Evolutionary conservation across 2,113 vertebrate species (phyloP), one percentile per base, ranked within the genome.

Genomic region (Tylochromis polylepis): DNA sequence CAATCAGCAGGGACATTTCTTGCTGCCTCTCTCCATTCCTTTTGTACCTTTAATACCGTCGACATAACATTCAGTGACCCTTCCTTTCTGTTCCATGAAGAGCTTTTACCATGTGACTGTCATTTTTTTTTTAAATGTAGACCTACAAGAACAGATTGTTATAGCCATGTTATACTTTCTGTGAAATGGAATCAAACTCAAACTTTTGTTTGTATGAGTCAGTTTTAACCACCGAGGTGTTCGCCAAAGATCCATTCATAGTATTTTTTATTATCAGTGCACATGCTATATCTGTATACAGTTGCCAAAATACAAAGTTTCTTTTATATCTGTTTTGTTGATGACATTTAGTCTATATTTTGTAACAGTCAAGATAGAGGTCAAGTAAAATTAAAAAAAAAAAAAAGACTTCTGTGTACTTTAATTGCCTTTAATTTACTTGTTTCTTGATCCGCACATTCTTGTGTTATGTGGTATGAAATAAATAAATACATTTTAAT

Each of bases 351-450:
- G 43, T 29, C 41, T 18, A 75, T 11, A 27, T 11, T 75, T 29
- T 49, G 24, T 49, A 20, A 20, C 70, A 49, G 3, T 18, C 24
- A 27, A 65, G 22, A 7, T 3, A 6, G 6, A 49, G 43, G 43
- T 12, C 11, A 15, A 18, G 18, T 51, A 51, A 51, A 7, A 34
- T 34, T 2, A 6, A 16, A 36, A 14, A n/a, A 12, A 6, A 16
- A 36, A 14, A n/a, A 12, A 6, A 1, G 0, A 41, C 41, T 67
- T 41, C n/a, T 5, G 16, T 46, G 36, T 27, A 0, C 4, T 18
- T 46, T 72, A 46, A 27, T 14, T 72, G 0, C 0, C 22, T 72
- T 46, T 72, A 46, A 27, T 14, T 72, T 0, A 0, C 22, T 72
- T 29, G 29, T 29, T 38, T 38, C 34, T 65, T 27, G 38, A 16